Base-by-base conservation (phyloP, 2,888 invertebrate species). In the Mellilla xanthometata region DNA sequence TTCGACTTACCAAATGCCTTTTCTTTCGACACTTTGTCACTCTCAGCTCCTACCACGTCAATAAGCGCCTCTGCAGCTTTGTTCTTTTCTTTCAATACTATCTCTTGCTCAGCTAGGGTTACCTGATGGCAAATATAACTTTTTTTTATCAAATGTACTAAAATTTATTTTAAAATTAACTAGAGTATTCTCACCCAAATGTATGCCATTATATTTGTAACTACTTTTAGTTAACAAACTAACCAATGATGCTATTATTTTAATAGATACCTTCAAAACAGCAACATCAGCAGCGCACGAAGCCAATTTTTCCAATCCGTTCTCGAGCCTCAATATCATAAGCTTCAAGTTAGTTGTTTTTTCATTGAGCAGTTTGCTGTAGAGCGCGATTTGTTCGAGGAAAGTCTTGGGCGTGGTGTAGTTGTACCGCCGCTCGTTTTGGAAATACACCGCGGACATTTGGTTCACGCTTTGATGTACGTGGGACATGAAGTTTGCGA, bases 381-480 rank as follows among this genome's bases (percentile, higher is more conserved):
- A 98, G 3, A 98, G 87, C 7, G 94, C 93, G 47, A 98, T 97
- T 72, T 97, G 96, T 73, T 98, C 98, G 32, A 99, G 84, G 84
- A 98, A 99, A 0, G 97, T 96, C 86, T 99, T 99, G 0, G 98
- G 98, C 0, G 98, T 99, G 0, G 98, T 98, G 78, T 98, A 98
- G 79, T 98, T 98, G 81, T 97, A 97, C 2, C 98, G 92, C 27
- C 93, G 93, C 62, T 98, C 98, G 70, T 97, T 97, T 57, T 92
- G 88, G 53, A 96, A 90, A 79, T 97, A 98, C 3, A 91, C 76
- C 2, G 92, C 89, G 0, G 97, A 97, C 89, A 96, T 95, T 30
- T 94, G 92, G 71, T 97, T 97, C 0, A 98, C 98, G 13, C 95
- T 94, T 45, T 93, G 92, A 72, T 99, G 98, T 0, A 96, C 97